Conservation (phyloP, 2,888 invertebrate genomes). For the Zhengitettix transpicula region DNA sequence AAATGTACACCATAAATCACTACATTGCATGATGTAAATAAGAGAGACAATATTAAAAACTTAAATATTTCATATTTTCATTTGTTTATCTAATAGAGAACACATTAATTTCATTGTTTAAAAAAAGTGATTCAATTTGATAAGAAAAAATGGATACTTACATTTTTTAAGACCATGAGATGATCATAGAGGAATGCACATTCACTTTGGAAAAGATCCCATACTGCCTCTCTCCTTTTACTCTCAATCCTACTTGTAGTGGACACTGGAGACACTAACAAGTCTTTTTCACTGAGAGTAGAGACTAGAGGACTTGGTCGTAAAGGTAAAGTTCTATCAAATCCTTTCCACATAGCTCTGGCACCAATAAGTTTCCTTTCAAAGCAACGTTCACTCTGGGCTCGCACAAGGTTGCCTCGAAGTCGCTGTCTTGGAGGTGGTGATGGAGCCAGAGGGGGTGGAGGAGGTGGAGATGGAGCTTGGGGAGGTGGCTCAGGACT, state of each 20-base stretch:
- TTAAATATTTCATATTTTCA: background rate
- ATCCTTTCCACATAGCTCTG: constrained; percentile 9
- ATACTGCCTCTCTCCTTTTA: constrained; percentile 35
- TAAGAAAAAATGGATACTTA: constrained; percentile 20
- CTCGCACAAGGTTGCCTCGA: constrained; percentile 18
- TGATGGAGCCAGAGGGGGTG: constrained; percentile 3
- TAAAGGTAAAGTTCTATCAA: constrained; percentile 13
- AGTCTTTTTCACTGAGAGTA: constrained; percentile 16
- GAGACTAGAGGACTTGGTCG: constrained; percentile 12
- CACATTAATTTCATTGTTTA: no score
- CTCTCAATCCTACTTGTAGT: constrained; percentile 18
- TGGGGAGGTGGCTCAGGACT: constrained; percentile 2
- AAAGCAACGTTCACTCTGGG: constrained; percentile 22
- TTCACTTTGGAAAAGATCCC: constrained; percentile 44
- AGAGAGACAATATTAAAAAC: background rate
- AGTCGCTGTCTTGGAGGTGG: constrained; percentile 4
- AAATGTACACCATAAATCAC: no score
- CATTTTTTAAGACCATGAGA: constrained; percentile 41
- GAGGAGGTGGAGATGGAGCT: constrained; percentile 1
- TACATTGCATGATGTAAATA: no score
- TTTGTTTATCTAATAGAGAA: background rate
- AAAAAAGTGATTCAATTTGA: no score
- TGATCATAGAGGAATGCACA: constrained; percentile 41
- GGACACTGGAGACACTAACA: constrained; percentile 15
- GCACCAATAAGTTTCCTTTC: constrained; percentile 16